phyloP scores from a whole-genome alignment of 1,140 invertebrate species.

The Calephelis nemesis region DNA sequence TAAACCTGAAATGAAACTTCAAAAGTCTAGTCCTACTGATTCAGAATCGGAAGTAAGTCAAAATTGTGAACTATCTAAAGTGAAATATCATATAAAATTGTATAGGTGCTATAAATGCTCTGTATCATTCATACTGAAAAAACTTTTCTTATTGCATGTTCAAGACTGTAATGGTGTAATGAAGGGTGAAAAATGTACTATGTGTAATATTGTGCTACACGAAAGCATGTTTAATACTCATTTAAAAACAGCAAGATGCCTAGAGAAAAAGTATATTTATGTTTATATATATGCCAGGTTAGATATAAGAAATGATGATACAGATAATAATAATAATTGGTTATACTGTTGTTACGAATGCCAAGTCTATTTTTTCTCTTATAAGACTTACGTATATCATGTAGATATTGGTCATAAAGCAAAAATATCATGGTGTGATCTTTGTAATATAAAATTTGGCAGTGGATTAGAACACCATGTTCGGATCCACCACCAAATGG shows the following conservation, averaged over 20 bases:
- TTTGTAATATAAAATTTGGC: slow-evolving; percentile 2
- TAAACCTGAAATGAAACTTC: not conserved
- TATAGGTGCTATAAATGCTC: slow-evolving; percentile 15
- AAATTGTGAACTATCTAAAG: not conserved
- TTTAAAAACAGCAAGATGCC: slow-evolving; percentile 3
- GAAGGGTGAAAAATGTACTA: not conserved
- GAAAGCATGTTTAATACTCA: not conserved
- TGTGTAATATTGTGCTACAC: not conserved
- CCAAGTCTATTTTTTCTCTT: slow-evolving; percentile 11
- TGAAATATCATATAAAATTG: slow-evolving; percentile 7
- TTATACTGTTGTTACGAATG: slow-evolving; percentile 27
- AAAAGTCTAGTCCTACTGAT: not conserved
- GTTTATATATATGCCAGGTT: slow-evolving; percentile 15
- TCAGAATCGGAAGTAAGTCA: not conserved
- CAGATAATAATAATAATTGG: slow-evolving; percentile 10
- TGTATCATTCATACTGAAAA: not conserved
- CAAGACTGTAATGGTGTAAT: not conserved
- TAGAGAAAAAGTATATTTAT: not conserved
- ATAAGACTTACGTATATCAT: slow-evolving; percentile 16
- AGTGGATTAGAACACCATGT: not conserved
- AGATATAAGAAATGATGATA: slow-evolving; percentile 13
- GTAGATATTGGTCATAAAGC: slow-evolving; percentile 6
- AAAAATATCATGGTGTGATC: not conserved
- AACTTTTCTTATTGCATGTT: slow-evolving; percentile 10
- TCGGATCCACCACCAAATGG: not conserved